A percentile compares a stretch with the other conserved stretches of the same genome.
phyloP scores from a whole-genome alignment of 2,888 invertebrate genomes.

The Himalopsyche kuldschensis region DNA sequence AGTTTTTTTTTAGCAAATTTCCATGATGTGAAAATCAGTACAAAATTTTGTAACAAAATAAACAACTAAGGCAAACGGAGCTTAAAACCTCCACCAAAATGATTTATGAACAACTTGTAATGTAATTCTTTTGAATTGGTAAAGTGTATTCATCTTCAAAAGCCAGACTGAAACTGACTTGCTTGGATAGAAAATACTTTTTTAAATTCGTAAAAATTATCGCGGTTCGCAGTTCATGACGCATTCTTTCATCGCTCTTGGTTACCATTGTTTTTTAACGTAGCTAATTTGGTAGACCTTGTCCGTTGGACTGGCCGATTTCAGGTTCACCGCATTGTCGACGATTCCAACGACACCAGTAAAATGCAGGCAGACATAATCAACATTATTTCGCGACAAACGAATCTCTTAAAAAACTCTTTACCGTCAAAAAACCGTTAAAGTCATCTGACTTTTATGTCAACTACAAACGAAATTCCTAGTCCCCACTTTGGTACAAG shows the following conservation, averaged over 20 bases:
- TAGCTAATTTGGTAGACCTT: slow-evolving; percentile 24
- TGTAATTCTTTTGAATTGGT: neutral
- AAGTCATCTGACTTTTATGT: neutral
- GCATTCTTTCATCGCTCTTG: neutral
- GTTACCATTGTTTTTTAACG: neutral
- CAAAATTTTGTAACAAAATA: too few species aligned
- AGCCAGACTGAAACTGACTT: too few species aligned
- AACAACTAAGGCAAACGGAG: too few species aligned
- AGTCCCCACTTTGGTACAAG: too few species aligned
- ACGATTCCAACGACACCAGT: slow-evolving; percentile 11
- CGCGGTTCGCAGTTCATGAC: neutral
- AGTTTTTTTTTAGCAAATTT: too few species aligned
- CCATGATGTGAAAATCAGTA: too few species aligned
- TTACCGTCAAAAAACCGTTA: neutral
- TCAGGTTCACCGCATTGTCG: slow-evolving; percentile 17
- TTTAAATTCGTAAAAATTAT: too few species aligned
- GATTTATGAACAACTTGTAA: neutral
- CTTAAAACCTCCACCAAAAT: too few species aligned
- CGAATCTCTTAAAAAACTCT: neutral
- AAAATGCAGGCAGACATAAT: neutral
- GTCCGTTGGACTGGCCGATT: neutral
- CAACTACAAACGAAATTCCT: too few species aligned
- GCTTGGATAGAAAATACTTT: too few species aligned
- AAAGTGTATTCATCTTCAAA: too few species aligned
- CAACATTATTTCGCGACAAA: neutral